Evolutionary conservation across 1,140 invertebrate genomes (phyloP).

Genomic region (Drosophila hydei): DNA sequence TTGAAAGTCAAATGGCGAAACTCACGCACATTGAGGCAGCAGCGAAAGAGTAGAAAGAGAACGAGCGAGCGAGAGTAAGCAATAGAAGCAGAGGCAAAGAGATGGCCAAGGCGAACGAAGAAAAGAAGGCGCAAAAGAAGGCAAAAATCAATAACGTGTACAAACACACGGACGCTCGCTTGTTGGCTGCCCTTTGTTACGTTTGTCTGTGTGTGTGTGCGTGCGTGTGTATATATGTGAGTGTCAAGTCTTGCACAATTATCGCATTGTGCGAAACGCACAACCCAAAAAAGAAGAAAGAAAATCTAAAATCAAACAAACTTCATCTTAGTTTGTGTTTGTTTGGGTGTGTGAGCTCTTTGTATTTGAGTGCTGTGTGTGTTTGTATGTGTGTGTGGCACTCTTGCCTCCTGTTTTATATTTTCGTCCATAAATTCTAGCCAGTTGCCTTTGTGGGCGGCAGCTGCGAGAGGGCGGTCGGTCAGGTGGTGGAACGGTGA

Average conservation of each 20-base stretch:
- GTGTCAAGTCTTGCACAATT: slow-evolving; percentile 62
- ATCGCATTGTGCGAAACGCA: slow-evolving; percentile 59
- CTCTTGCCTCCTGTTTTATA: slow-evolving; percentile 66
- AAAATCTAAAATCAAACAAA: slow-evolving; percentile 68
- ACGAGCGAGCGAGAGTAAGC: not conserved
- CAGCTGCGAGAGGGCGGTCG: slow-evolving; percentile 5
- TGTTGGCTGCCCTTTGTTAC: slow-evolving; percentile 34
- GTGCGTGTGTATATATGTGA: slow-evolving; percentile 16
- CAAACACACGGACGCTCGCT: slow-evolving; percentile 67
- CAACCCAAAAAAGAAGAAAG: slow-evolving; percentile 16
- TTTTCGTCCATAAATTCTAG: slow-evolving; percentile 77
- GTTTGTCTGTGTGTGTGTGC: slow-evolving; percentile 6
- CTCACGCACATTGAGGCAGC: slow-evolving; percentile 64
- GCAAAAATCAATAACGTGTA: slow-evolving; percentile 77
- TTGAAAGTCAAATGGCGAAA: slow-evolving; percentile 54
- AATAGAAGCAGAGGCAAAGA: not conserved
- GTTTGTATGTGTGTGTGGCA: slow-evolving; percentile 21
- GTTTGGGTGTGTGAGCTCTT: slow-evolving; percentile 1
- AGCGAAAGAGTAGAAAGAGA: slow-evolving; percentile 9
- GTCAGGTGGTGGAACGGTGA: not conserved
- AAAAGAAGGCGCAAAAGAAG: slow-evolving; percentile 66
- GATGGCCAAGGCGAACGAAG: slow-evolving; percentile 26
- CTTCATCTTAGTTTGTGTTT: slow-evolving; percentile 45
- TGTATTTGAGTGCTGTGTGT: not conserved
- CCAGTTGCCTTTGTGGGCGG: slow-evolving; percentile 58